A percentile compares a stretch with the other conserved stretches of the same genome.
Conservation (phyloP, 2,888 invertebrate species). For the Trichacis sp. region DNA sequence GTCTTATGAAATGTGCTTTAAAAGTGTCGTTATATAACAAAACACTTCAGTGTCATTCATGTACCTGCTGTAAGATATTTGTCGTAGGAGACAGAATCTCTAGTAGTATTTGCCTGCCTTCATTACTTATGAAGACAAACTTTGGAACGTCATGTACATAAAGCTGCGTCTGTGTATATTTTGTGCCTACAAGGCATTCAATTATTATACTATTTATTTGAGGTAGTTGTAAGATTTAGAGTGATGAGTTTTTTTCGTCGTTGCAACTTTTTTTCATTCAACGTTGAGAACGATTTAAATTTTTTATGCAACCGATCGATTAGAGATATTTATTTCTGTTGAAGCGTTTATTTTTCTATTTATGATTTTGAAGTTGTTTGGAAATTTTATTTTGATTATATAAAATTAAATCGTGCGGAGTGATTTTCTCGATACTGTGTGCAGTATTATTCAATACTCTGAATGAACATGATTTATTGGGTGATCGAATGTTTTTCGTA, state of each 20-base stretch:
- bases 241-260: not conserved
- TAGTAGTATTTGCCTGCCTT: not conserved
- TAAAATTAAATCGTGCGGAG: not conserved
- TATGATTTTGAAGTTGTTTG: not conserved
- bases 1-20: conserved; percentile 29
- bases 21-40: conserved; percentile 24
- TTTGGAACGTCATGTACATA: not conserved
- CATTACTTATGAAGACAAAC: not conserved
- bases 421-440: not conserved
- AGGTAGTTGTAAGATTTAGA: not conserved
- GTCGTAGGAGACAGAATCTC: not conserved
- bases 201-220: not conserved
- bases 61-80: conserved; percentile 9
- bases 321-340: not conserved
- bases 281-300: not conserved
- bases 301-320: not conserved
- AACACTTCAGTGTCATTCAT: conserved; percentile 32
- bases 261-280: not conserved
- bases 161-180: not conserved
- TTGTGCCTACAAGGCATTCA: not conserved
- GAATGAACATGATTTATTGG: not conserved
- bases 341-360: not conserved
- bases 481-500: not conserved
- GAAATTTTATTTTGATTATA: not conserved
- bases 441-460: conserved; percentile 4